Percentiles rank a stretch among this genome's conserved stretches.
These are phyloP conservation scores for Philonicus albiceps DNA, from an alignment of 2,888 invertebrate species.

Conservation along the genomic window DNA sequence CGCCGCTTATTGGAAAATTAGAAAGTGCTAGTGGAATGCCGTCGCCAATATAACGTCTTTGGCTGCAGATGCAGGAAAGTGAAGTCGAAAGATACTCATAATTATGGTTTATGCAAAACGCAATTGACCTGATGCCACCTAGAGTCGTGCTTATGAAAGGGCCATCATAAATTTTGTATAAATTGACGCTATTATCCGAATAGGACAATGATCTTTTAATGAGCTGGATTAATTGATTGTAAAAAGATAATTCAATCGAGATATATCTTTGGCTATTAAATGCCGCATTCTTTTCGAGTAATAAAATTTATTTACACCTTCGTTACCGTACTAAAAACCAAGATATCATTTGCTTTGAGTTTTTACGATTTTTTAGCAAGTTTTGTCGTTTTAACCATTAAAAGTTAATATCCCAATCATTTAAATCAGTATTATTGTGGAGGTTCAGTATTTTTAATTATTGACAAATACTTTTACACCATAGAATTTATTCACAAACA, in stretches of 20 bases:
- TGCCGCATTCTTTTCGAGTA: not conserved
- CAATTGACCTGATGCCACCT: not conserved
- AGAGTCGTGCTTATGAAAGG: not conserved
- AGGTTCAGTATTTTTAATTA: not conserved
- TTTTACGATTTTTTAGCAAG: not conserved
- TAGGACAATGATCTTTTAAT: not conserved
- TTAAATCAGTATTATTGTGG: not conserved
- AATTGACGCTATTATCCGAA: not conserved
- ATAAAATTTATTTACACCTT: not conserved
- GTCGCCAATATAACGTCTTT: not conserved
- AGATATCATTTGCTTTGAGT: not conserved
- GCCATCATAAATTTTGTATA: not conserved
- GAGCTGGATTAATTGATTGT: not conserved
- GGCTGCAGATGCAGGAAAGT: not conserved
- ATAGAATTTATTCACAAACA: not conserved
- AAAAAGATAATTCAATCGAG: not conserved
- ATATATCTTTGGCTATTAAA: not conserved
- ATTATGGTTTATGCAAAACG: not conserved
- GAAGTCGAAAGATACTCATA: not conserved
- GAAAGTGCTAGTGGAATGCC: slow-evolving; percentile 1
- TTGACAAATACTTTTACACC: not conserved
- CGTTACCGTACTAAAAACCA: not conserved
- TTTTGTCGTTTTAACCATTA: not conserved
- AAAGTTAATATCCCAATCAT: not conserved
- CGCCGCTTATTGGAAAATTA: slow-evolving; percentile 44